These are phyloP conservation scores for Rhagologus leucostigma DNA, from an alignment of 2,113 vertebrate species.

Conservation along the genomic window DNA sequence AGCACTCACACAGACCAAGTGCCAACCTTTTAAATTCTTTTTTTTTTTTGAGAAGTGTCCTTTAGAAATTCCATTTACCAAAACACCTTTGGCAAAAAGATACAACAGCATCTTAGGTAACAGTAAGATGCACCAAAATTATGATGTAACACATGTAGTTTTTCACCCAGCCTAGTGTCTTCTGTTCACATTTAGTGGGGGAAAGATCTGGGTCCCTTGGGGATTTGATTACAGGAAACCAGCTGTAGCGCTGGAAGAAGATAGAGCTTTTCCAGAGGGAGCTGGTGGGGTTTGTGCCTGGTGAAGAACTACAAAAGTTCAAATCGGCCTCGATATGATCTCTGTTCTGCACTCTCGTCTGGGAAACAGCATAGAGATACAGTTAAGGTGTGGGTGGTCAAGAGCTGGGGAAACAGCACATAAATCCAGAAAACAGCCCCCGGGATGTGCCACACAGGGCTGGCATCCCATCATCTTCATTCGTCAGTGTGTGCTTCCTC, in stretches of 20 bases:
- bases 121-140: not conserved
- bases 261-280: not conserved
- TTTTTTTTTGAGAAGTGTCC: not conserved
- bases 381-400: not conserved
- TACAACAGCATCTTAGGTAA: not conserved
- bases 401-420: not conserved
- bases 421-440: not conserved
- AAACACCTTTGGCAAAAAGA: not conserved
- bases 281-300: not conserved
- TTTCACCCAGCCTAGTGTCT: not conserved
- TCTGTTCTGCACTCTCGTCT: not conserved
- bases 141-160: not conserved
- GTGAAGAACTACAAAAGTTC: not conserved
- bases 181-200: not conserved
- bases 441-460: accelerated
- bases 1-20: not conserved
- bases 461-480: not conserved
- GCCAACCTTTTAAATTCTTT: accelerated
- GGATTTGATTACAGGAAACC: not conserved
- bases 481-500: accelerated
- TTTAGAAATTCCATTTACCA: not conserved
- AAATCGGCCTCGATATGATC: accelerated
- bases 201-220: not conserved
- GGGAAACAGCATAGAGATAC: not conserved
- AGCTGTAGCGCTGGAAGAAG: not conserved